Evolutionary conservation across 2,888 invertebrate species (phyloP).

Genomic region (Perithous albicinctus): DNA sequence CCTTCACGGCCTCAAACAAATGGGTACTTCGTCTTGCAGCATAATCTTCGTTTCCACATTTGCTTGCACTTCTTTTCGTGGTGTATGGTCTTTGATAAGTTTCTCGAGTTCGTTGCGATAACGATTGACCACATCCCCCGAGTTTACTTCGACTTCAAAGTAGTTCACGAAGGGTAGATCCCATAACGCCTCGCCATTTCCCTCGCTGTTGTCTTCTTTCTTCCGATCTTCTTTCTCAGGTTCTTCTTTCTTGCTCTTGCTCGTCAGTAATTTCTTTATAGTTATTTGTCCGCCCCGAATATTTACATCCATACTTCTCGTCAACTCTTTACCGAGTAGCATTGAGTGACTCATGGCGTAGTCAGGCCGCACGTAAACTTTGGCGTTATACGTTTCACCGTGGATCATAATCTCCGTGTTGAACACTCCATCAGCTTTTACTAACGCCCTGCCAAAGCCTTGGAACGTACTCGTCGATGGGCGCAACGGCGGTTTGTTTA

Average conservation of each 20-base stretch:
- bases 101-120: conserved; percentile 21
- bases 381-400: neutral
- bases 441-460: conserved; percentile 26
- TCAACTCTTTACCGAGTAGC: conserved; percentile 17
- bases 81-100: conserved; percentile 69
- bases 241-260: neutral
- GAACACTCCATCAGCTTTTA: conserved; percentile 8
- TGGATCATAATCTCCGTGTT: neutral
- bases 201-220: no score
- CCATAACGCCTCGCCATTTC: neutral
- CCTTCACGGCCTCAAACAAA: conserved; percentile 15
- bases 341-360: conserved; percentile 16
- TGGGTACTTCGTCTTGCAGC: conserved; percentile 70
- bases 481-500: neutral
- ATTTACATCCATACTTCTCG: conserved; percentile 5
- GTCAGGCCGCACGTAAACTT: conserved; percentile 7
- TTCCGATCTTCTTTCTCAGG: no score
- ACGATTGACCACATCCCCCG: neutral
- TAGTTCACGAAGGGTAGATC: neutral
- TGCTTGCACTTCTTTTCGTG: conserved; percentile 67
- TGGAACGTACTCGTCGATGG: conserved; percentile 14
- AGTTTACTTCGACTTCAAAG: no score
- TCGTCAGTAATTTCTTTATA: neutral
- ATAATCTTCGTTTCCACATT: conserved; percentile 74
- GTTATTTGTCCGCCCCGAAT: conserved; percentile 19